Percentiles rank a stretch among this genome's conserved stretches.
Conservation (phyloP, 2,888 invertebrate genomes). For the Lithophane leautieri region DNA sequence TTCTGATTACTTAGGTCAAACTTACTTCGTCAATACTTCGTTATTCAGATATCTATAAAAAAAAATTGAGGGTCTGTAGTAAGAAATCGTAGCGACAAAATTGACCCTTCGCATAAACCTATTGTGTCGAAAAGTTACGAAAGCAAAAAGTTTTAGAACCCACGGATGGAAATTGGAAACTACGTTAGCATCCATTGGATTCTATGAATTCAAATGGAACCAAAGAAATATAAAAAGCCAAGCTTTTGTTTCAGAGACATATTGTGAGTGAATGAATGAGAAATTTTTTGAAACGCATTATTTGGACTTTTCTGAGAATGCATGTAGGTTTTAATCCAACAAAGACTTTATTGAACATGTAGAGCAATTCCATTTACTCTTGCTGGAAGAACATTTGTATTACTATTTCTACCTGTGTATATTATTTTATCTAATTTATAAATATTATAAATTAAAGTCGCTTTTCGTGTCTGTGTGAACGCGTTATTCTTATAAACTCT, state of each 20-base stretch:
- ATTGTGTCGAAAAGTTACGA: slow-evolving; percentile 34
- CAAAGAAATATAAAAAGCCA: slow-evolving; percentile 8
- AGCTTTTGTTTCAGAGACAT: slow-evolving; percentile 5
- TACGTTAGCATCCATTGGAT: slow-evolving; percentile 17
- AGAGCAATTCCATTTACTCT: not conserved
- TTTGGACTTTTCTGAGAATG: slow-evolving; percentile 1
- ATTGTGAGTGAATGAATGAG: not conserved
- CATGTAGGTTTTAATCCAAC: slow-evolving; percentile 6
- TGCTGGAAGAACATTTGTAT: not conserved
- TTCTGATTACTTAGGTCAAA: slow-evolving; percentile 32
- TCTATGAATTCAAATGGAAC: slow-evolving; percentile 21
- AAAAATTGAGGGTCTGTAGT: slow-evolving; percentile 11
- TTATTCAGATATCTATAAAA: slow-evolving; percentile 25
- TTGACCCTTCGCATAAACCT: slow-evolving; percentile 33
- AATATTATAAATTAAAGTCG: no score
- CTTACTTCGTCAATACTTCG: slow-evolving; percentile 38
- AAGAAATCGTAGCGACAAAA: slow-evolving; percentile 41
- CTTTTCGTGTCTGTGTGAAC: not conserved
- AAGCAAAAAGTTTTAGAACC: slow-evolving; percentile 38
- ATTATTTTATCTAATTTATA: no score
- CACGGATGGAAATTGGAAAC: slow-evolving; percentile 35
- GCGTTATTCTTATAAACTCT: not conserved
- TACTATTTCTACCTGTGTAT: not conserved
- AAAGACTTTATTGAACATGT: not conserved
- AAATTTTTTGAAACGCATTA: not conserved